phyloP scores from a whole-genome alignment of 2,797 vertebrate species.

The Pseudochromis fuscus region DNA sequence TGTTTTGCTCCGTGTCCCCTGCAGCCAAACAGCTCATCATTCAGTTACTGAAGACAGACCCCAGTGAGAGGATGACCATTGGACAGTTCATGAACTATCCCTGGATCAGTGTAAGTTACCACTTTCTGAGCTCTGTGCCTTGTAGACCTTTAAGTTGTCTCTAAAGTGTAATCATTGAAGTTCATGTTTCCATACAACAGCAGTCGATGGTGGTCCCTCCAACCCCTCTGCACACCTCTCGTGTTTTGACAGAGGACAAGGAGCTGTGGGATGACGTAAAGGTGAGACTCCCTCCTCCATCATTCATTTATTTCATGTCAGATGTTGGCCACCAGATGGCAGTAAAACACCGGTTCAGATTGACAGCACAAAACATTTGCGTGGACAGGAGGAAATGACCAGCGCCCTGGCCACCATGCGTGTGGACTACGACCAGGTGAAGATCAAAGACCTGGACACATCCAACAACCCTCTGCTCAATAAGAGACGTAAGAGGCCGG shows the following conservation, averaged over 20 bases:
- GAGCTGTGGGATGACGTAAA: slow-evolving; percentile 98
- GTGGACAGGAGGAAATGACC: slow-evolving; percentile 95
- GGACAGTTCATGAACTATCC: slow-evolving; percentile 95
- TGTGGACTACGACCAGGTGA: slow-evolving; percentile 98
- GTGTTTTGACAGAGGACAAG: slow-evolving; percentile 93
- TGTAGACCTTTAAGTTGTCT: neutral
- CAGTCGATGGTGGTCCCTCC: slow-evolving; percentile 94
- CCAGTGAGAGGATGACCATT: slow-evolving; percentile 95
- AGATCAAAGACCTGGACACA: slow-evolving; percentile 97
- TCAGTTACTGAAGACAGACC: slow-evolving; percentile 94
- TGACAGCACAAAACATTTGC: neutral
- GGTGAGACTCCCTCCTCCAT: slow-evolving; percentile 78
- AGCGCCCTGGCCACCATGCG: slow-evolving; percentile 97
- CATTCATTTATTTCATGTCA: neutral
- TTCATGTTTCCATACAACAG: slow-evolving; percentile 74
- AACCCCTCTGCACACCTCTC: slow-evolving; percentile 94
- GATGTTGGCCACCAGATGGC: slow-evolving; percentile 60
- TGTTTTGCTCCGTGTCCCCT: slow-evolving; percentile 28
- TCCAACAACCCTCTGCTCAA: slow-evolving; percentile 96
- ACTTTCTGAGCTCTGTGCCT: neutral
- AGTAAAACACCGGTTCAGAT: slow-evolving; percentile 5
- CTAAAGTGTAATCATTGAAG: slow-evolving; percentile 11
- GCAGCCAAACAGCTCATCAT: slow-evolving; percentile 94
- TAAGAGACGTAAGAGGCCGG: slow-evolving; percentile 94
- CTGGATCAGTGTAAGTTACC: slow-evolving; percentile 93